phyloP scores from a whole-genome alignment of 2,888 invertebrate genomes.

The Tinea pellionella region DNA sequence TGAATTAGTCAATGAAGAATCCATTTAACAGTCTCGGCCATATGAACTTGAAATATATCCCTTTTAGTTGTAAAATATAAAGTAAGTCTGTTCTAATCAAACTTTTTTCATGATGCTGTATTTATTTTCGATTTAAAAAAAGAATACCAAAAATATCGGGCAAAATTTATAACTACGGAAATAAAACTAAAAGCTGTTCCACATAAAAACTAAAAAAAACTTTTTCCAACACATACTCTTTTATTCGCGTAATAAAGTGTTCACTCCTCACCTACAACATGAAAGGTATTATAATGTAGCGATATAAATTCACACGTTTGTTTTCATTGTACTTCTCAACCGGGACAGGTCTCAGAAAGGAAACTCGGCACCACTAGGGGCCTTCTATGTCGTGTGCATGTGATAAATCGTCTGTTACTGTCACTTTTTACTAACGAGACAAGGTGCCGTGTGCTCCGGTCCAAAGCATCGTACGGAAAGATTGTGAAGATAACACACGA shows the following conservation, averaged over 20 bases:
- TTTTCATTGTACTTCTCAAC: conserved; percentile 37
- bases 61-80: no score
- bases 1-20: conserved; percentile 23
- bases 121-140: no score
- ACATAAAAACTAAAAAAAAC: not conserved
- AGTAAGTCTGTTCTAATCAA: not conserved
- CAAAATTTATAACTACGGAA: no score
- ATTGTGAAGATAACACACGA: conserved; percentile 3
- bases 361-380: conserved; percentile 34
- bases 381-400: conserved; percentile 47
- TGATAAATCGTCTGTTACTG: conserved; percentile 58
- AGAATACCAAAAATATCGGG: no score
- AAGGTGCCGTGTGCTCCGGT: conserved; percentile 44
- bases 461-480: conserved; percentile 32
- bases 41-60: not conserved
- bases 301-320: conserved; percentile 29
- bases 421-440: conserved; percentile 66
- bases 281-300: conserved; percentile 18
- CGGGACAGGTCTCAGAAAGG: conserved; percentile 39
- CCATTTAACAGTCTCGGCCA: conserved; percentile 3
- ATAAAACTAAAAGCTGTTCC: not conserved
- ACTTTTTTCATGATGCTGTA: no score
- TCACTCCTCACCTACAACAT: not conserved
- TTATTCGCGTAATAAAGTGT: conserved; percentile 5
- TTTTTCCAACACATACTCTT: not conserved